These are phyloP conservation scores for Drosophila pandora DNA, from an alignment of 1,140 invertebrate species.

Conservation along the genomic window DNA sequence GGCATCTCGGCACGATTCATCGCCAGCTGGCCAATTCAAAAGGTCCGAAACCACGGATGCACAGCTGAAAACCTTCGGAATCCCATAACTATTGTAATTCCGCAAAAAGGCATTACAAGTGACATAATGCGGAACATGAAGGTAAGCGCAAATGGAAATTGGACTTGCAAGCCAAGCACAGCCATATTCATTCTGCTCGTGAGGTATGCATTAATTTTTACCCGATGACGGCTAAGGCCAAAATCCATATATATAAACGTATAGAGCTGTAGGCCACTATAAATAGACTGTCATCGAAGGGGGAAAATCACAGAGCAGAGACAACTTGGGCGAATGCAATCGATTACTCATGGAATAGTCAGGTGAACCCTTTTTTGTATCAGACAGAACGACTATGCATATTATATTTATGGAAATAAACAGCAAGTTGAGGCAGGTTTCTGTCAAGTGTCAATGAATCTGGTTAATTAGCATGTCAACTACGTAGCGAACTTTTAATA, in stretches of 20 bases:
- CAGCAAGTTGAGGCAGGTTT: conserved; percentile 48
- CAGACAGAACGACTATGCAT: conserved; percentile 2
- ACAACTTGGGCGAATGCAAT: neutral
- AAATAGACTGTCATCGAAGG: conserved; percentile 27
- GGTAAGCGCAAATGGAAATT: conserved; percentile 22
- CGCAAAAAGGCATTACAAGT: conserved; percentile 26
- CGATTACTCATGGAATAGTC: conserved; percentile 22
- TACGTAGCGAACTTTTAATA: neutral
- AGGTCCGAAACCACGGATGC: conserved; percentile 45
- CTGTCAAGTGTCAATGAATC: conserved; percentile 12
- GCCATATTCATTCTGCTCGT: conserved; percentile 40
- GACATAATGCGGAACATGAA: conserved; percentile 69
- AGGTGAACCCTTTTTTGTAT: conserved; percentile 12
- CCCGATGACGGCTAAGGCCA: conserved; percentile 32
- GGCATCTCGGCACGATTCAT: conserved; percentile 64
- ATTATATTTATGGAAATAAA: conserved; percentile 12
- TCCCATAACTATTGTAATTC: conserved; percentile 48
- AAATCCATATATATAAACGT: conserved; percentile 36
- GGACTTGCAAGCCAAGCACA: conserved; percentile 15
- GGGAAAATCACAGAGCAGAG: conserved; percentile 21
- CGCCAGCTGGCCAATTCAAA: conserved; percentile 50
- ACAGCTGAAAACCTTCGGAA: conserved; percentile 47
- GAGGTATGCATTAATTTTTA: conserved; percentile 33
- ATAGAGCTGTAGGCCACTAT: conserved; percentile 18
- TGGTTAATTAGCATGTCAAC: conserved; percentile 14